Evolutionary conservation across 2,797 vertebrate species (phyloP), one percentile per base, ranked within the genome.

Genomic region (Zalophus californianus): DNA sequence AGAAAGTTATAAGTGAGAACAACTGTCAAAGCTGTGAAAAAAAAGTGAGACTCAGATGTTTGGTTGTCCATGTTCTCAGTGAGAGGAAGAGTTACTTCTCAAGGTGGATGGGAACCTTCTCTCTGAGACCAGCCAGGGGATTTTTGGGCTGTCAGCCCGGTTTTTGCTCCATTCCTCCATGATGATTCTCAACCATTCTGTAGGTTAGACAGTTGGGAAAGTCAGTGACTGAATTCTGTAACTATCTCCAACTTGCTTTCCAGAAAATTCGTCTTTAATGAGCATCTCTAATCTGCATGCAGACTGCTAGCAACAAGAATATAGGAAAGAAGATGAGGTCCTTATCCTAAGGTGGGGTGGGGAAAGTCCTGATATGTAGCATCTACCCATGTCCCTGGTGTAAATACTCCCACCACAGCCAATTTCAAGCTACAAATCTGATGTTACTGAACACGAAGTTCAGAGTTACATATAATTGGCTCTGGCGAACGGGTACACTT

Each of bases 111-210:
- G 66, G 54, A 41, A 48, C 25, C 35, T 85, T 68, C 14, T 89
- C 44, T 78, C 66, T 54, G 64, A 92, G 52, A 21, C 13, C 41
- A n/a, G 0, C 29, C 9, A 29, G 73, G 16, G 77, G 18, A 29
- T 15, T 13, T 16, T 48, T 18, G 20, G 52, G 38, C 10, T n/a
- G 0, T 54, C 1, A 3, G 15, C 29, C 32, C 4, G 13, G 7
- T 16, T 13, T 73, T 78, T 44, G 38, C 4, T 27, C 32, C 14
- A 1, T 60, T 48, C 13, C 14, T 18, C 56, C 25, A 16, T 5
- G 5, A 12, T 68, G 77, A 54, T 83, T 91, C 68, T 68, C 16
- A 11, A 7, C 10, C 18, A 21, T 58, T 82, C 16, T n/a, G 1
- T 58, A 86, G 13, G 25, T 50, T 62, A 48, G n/a, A 50, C 0